Evolutionary conservation across 2,113 vertebrate species (phyloP), one percentile per base, ranked within the genome.

Genomic region (Paedocypris sp.): DNA sequence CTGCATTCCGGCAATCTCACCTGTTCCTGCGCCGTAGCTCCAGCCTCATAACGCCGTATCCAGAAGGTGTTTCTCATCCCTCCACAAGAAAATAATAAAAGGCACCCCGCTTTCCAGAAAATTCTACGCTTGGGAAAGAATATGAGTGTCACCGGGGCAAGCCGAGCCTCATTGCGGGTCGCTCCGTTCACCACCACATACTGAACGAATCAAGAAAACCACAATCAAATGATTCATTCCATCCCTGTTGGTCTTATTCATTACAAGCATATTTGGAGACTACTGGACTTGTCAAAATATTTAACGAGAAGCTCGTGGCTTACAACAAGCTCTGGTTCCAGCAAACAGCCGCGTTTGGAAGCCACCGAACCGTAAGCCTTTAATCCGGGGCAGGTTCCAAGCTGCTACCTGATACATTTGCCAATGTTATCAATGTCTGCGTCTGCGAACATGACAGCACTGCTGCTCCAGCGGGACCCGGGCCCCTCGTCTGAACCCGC

Each of bases 341-440:
- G n/a, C n/a, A n/a, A n/a, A n/a, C n/a, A n/a, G n/a, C n/a, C 13
- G 20, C 15, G 49, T 20, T 10, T 19, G 28, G 68, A 71, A 66
- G 71, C 63, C 60, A 69, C 71, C 57, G 64, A 49, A 62, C 74
- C 62, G 67, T 77, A 83, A 80, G 75, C 74, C 71, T 62, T 74
- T 79, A 81, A 83, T 83, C 77, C 72, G 39, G 5, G 32, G 64
- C 66, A 70, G 72, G 67, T 78, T 73, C 71, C 73, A 36, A 72
- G 54, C 54, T 43, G 54, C 69, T 72, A 72, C 78, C 74, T 70
- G 75, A 76, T 68, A 73, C 77, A 69, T 79, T 77, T 77, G 64
- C 66, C 77, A 79, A 75, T 77, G 75, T 72, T 74, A 75, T 76
- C 72, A 62, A 66, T 66, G 68, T 66, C 74, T 72, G 47, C 57